A percentile compares a stretch with the other conserved stretches of the same genome.
Evolutionary conservation across 2,797 vertebrate genomes (phyloP).

Genomic region (Hydrophis major): DNA sequence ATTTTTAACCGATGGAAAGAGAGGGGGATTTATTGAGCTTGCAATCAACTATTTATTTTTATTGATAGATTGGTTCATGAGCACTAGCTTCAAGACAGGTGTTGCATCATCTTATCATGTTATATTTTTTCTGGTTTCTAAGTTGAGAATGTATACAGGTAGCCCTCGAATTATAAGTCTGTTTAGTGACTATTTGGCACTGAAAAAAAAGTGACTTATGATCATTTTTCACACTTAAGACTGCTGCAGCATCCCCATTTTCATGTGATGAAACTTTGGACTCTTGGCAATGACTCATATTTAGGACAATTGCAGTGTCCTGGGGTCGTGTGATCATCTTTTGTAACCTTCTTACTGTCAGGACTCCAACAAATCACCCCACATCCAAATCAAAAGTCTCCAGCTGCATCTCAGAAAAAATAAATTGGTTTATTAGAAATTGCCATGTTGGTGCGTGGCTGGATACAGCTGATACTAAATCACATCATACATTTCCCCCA

Average conservation of each 20-base stretch:
- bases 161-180: background rate
- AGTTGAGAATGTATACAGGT: background rate
- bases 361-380: no score
- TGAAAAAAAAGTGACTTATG: background rate
- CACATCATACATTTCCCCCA: no score
- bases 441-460: no score
- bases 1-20: background rate
- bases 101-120: background rate
- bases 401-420: no score
- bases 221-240: background rate
- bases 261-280: background rate
- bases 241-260: background rate
- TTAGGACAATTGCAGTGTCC: background rate
- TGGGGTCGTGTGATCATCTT: background rate
- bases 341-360: background rate
- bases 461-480: no score
- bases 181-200: background rate
- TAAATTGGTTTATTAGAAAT: no score
- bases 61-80: background rate
- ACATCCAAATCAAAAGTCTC: no score
- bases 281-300: background rate
- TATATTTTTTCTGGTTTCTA: background rate
- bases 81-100: background rate
- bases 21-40: background rate
- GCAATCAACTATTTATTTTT: background rate